Evolutionary conservation across 2,888 invertebrate species (phyloP), one percentile per base, ranked within the genome.

Genomic region (Choreutis nemorana): DNA sequence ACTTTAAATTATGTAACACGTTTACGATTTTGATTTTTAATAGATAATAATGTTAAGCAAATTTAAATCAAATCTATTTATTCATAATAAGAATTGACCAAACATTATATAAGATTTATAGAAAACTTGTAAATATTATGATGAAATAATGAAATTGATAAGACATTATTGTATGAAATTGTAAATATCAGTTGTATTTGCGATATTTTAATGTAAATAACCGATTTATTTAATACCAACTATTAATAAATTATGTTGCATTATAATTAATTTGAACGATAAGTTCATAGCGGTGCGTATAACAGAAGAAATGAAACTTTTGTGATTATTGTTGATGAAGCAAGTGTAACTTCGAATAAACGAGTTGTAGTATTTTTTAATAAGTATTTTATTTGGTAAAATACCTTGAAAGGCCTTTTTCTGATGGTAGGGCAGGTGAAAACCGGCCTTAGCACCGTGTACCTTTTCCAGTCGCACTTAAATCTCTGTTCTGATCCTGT

Each of bases 331-430:
- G 73, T 78, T 77, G 57, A 67, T 59, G 63, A 71, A 58, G 71
- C 70, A 77, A 71, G 73, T 75, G 65, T 72, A 73, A 75, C 73
- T 78, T 75, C 57, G 66, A 75, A 72, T 77, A 77, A 67, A 78
- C 73, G 75, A 75, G 70, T 72, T 72, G 77, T 77, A 78, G 78
- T 73, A 71, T 72, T 78, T 78, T 75, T 61, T 58, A 59, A 55
- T 30, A 35, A 8, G 50, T 36, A 37, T 63, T 68, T 72, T 59
- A 61, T 59, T 62, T 50, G n/a, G n/a, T n/a, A n/a, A n/a, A n/a
- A n/a, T n/a, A n/a, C n/a, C n/a, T n/a, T n/a, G n/a, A n/a, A n/a
- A n/a, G n/a, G n/a, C n/a, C n/a, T n/a, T n/a, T n/a, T n/a, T n/a
- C n/a, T n/a, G n/a, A n/a, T n/a, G n/a, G n/a, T n/a, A n/a, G n/a